phyloP scores from a whole-genome alignment of 2,888 invertebrate species.

The Oscheius sp. region DNA sequence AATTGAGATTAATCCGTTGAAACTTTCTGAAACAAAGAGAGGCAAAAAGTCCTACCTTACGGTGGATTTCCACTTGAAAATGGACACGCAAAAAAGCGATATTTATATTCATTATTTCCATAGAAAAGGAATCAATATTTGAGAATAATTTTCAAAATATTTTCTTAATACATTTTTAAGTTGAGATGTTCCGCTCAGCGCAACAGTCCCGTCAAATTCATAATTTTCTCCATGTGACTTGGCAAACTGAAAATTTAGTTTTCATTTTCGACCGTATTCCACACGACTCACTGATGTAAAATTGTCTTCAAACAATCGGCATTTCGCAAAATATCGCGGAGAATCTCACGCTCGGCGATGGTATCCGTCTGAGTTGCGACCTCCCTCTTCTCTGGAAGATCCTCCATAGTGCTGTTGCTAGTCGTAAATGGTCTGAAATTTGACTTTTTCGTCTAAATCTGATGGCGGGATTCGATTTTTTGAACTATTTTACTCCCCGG shows the following conservation, averaged over 20 bases:
- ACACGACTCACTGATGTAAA: background rate
- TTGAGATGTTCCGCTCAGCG: background rate
- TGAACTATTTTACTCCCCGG: too few species aligned
- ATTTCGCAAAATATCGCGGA: slow-evolving; percentile 28
- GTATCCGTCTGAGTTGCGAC: slow-evolving; percentile 31
- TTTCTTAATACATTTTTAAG: too few species aligned
- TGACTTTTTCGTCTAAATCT: too few species aligned
- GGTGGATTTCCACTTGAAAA: too few species aligned
- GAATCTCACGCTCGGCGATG: slow-evolving; percentile 14
- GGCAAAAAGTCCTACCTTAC: too few species aligned
- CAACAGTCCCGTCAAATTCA: background rate
- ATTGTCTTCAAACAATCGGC: background rate
- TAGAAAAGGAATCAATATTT: too few species aligned
- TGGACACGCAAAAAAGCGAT: background rate
- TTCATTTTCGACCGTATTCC: background rate
- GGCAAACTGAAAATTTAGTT: slow-evolving; percentile 16
- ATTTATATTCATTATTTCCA: background rate
- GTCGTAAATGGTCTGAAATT: background rate
- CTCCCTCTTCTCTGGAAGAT: background rate
- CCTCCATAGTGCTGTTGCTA: background rate
- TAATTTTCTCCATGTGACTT: slow-evolving; percentile 2
- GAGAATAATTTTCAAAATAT: background rate
- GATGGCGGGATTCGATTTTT: too few species aligned
- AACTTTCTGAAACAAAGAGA: too few species aligned
- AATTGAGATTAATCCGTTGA: too few species aligned